Conservation (phyloP, 2,797 vertebrate genomes). For the Emys orbicularis region DNA sequence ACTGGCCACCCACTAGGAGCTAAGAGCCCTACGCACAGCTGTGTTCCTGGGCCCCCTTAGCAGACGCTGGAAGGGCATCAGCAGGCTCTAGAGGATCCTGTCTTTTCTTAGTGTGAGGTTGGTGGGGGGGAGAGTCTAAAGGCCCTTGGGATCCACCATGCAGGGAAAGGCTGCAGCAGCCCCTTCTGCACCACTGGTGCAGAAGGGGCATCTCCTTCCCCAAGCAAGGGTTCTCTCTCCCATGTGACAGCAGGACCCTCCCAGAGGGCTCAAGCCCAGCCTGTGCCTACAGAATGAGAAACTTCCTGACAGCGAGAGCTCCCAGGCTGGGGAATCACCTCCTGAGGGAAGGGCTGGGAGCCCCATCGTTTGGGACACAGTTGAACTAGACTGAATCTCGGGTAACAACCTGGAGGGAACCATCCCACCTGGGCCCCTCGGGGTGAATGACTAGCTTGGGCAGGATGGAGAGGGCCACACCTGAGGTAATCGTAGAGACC, state of each 20-base stretch:
- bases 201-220: background rate
- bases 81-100: background rate
- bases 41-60: background rate
- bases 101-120: background rate
- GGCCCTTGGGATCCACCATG: background rate
- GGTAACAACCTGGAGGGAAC: background rate
- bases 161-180: background rate
- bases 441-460: background rate
- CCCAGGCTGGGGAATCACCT: background rate
- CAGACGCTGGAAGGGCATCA: accelerated
- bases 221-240: accelerated
- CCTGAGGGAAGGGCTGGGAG: background rate
- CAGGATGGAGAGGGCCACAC: conserved; percentile 70
- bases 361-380: background rate
- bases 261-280: background rate
- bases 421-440: background rate
- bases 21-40: background rate
- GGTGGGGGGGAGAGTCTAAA: background rate
- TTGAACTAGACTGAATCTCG: background rate
- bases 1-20: background rate
- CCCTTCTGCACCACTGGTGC: background rate
- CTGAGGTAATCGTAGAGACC: conserved; percentile 97
- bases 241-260: background rate
- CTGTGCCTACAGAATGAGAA: background rate
- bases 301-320: background rate